Conservation (phyloP, 2,888 invertebrate species). For the Zhuqinia jingwanae region DNA sequence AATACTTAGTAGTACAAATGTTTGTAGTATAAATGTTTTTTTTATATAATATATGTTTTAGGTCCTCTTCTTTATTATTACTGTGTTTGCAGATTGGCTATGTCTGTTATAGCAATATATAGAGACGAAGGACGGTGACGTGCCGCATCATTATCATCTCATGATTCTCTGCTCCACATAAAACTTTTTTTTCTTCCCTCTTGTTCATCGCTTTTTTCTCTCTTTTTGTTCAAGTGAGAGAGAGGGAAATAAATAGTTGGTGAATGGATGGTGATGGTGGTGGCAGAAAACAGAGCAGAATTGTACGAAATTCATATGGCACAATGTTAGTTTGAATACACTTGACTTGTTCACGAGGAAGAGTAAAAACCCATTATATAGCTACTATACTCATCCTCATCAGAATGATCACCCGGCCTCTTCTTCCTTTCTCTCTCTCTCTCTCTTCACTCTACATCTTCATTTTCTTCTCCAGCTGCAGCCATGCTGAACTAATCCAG, state of each 20-base stretch:
- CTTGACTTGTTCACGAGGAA: not conserved
- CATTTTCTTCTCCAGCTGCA: conserved; percentile 53
- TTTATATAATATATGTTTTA: not conserved
- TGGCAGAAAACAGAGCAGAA: not conserved
- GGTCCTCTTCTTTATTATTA: not conserved
- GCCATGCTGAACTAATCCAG: conserved; percentile 47
- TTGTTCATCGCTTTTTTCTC: not conserved
- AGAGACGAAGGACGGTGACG: conserved; percentile 12
- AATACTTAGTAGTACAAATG: no score
- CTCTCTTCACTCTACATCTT: not conserved
- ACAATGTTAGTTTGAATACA: not conserved
- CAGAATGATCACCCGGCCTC: not conserved
- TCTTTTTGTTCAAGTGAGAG: not conserved
- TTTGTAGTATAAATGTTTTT: no score
- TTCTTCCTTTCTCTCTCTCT: not conserved
- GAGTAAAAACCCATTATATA: conserved; percentile 39
- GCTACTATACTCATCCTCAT: not conserved
- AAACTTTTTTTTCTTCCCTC: not conserved
- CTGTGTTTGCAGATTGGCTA: not conserved
- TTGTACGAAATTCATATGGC: no score
- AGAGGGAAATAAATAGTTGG: conserved; percentile 22
- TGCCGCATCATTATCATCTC: conserved; percentile 18
- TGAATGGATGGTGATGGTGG: not conserved
- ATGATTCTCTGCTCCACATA: not conserved
- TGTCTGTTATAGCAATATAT: not conserved